A percentile compares a stretch with the other conserved stretches of the same genome.
Conservation (phyloP, 2,797 vertebrate genomes). For the Ceryle rudis region DNA sequence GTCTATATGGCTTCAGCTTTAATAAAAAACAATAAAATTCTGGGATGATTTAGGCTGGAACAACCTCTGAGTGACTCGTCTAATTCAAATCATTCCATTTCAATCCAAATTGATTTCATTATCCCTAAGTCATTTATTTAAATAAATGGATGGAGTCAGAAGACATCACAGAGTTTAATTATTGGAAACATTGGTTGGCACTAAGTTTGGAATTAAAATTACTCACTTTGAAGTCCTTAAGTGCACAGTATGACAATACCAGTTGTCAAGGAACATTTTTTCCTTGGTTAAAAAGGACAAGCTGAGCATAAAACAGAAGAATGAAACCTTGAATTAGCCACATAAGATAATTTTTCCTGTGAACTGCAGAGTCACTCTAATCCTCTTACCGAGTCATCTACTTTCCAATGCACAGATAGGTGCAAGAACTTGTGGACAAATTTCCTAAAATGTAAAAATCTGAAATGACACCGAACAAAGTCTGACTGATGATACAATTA, state of each 20-base stretch:
- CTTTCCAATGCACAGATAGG: not conserved
- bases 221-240: conserved; percentile 51
- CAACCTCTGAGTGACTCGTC: conserved; percentile 22
- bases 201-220: conserved; percentile 55
- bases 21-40: conserved; percentile 36
- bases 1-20: not conserved
- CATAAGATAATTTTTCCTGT: not conserved
- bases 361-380: not conserved
- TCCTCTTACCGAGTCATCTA: not conserved
- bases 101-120: conserved; percentile 59
- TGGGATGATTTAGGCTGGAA: conserved; percentile 52
- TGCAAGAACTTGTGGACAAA: not conserved
- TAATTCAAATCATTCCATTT: conserved; percentile 51
- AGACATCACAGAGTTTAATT: conserved; percentile 58
- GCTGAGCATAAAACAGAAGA: conserved; percentile 18
- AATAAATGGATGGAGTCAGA: conserved; percentile 45
- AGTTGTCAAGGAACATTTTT: conserved; percentile 35
- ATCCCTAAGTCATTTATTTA: conserved; percentile 36
- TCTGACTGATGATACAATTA: not conserved
- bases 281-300: conserved; percentile 30
- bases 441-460: not conserved
- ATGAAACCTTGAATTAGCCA: not conserved
- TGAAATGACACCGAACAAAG: not conserved
- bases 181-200: conserved; percentile 57
- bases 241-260: conserved; percentile 11